Evolutionary conservation across 2,113 vertebrate species (phyloP).

Genomic region (Gambusia affinis): DNA sequence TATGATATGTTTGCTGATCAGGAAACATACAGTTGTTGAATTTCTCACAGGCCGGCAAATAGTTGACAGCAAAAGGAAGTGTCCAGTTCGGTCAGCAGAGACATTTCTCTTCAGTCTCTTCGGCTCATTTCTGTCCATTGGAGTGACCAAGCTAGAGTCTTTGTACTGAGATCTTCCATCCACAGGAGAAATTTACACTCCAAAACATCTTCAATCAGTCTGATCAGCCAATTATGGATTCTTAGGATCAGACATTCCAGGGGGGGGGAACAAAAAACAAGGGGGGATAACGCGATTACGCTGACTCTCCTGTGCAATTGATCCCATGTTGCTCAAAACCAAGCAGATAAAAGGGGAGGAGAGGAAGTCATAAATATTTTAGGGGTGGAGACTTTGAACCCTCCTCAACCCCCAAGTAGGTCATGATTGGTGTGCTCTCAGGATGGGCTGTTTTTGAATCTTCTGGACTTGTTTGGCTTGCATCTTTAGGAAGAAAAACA

Average conservation of each 20-base stretch:
- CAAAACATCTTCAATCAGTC: slow-evolving; percentile 74
- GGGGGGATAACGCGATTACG: slow-evolving; percentile 34
- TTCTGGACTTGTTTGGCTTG: slow-evolving; percentile 64
- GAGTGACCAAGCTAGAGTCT: slow-evolving; percentile 41
- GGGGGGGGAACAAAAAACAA: slow-evolving; percentile 9
- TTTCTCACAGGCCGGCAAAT: neutral
- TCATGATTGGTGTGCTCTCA: slow-evolving; percentile 68
- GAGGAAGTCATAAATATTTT: slow-evolving; percentile 76
- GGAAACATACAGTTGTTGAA: neutral
- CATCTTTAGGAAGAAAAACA: slow-evolving; percentile 64
- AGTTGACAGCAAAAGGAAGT: neutral
- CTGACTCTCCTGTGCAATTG: slow-evolving; percentile 54
- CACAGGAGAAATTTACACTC: slow-evolving; percentile 54
- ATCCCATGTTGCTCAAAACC: slow-evolving; percentile 57
- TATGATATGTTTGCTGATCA: neutral
- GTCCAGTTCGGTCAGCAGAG: no score
- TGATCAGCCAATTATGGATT: slow-evolving; percentile 58
- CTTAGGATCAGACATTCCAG: slow-evolving; percentile 41
- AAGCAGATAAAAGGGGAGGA: slow-evolving; percentile 42
- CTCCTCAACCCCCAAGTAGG: slow-evolving; percentile 67
- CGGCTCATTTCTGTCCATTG: slow-evolving; percentile 2
- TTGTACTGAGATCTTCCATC: slow-evolving; percentile 46
- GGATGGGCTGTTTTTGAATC: slow-evolving; percentile 63
- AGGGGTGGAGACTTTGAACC: slow-evolving; percentile 74
- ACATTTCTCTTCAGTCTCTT: slow-evolving; percentile 11